These are phyloP conservation scores for Montipora efflorescens DNA, from an alignment of 64 coral and sea anemone species.

Conservation along the genomic window DNA sequence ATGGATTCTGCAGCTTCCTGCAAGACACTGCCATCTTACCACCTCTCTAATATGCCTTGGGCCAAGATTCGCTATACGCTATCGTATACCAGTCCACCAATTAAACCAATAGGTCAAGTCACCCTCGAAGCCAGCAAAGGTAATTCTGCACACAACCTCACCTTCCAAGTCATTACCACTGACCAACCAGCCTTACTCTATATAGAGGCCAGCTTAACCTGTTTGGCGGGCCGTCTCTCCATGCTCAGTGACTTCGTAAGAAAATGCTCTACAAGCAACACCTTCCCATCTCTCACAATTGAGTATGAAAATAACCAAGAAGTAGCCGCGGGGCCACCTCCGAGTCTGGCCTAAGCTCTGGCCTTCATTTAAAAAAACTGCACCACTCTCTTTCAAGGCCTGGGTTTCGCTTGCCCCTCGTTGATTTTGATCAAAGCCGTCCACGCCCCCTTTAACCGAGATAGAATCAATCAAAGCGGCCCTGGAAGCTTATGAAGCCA, in stretches of 20 bases:
- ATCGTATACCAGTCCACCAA: slow-evolving; percentile 37
- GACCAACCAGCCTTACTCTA: background rate
- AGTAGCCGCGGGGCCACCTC: background rate
- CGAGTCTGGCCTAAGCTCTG: background rate
- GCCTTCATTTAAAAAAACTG: too few species aligned
- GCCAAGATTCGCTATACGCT: slow-evolving; percentile 17
- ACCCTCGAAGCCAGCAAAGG: slow-evolving; percentile 33
- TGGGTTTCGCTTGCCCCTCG: too few species aligned
- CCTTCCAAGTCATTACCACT: background rate
- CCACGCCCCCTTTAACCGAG: too few species aligned
- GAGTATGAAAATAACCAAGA: background rate
- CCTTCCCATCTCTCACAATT: background rate
- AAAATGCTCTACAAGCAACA: background rate
- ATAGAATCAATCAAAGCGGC: too few species aligned
- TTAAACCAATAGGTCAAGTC: slow-evolving; percentile 13
- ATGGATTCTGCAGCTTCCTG: slow-evolving; percentile 45
- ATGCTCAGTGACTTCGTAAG: background rate
- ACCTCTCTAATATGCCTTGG: slow-evolving; percentile 38
- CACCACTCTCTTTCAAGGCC: too few species aligned
- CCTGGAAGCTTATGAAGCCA: too few species aligned
- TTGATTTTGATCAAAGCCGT: too few species aligned
- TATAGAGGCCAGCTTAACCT: too few species aligned
- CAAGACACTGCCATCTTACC: slow-evolving; percentile 33
- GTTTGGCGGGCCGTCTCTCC: background rate
- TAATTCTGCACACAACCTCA: background rate